Percentiles rank a stretch among this genome's conserved stretches.
phyloP scores from a whole-genome alignment of 2,113 vertebrate species.

The Hippopotamus amphibius region DNA sequence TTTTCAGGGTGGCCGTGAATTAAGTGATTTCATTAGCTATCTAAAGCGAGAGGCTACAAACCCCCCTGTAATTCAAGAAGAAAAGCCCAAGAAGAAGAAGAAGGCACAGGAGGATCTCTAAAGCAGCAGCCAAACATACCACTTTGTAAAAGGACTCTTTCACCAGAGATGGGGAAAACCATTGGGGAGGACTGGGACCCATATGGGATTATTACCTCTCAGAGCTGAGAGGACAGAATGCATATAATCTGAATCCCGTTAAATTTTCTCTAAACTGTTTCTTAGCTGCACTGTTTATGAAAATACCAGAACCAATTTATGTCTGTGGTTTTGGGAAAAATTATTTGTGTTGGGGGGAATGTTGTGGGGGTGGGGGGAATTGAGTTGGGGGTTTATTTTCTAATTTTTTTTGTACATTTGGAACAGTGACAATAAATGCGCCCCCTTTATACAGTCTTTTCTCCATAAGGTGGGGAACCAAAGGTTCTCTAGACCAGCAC shows the following conservation, averaged over 20 bases:
- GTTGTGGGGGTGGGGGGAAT: slow-evolving; percentile 77
- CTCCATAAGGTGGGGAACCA: slow-evolving; percentile 7
- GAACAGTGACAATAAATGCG: slow-evolving; percentile 89
- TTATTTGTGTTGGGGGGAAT: slow-evolving; percentile 79
- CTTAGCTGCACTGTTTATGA: slow-evolving; percentile 89
- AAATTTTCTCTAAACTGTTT: slow-evolving; percentile 85
- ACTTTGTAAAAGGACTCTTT: slow-evolving; percentile 78
- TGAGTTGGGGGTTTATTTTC: slow-evolving; percentile 87
- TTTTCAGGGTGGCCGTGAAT: slow-evolving; percentile 96
- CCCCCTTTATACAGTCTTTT: slow-evolving; percentile 84
- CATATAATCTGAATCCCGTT: slow-evolving; percentile 86
- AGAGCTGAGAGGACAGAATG: slow-evolving; percentile 79
- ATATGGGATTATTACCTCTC: slow-evolving; percentile 70
- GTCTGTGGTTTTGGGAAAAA: slow-evolving; percentile 82
- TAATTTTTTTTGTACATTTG: slow-evolving; percentile 94
- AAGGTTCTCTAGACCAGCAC: not conserved
- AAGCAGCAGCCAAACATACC: slow-evolving; percentile 74
- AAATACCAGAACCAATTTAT: slow-evolving; percentile 87
- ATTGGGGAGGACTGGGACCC: slow-evolving; percentile 80
- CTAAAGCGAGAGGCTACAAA: slow-evolving; percentile 96
- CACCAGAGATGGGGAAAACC: slow-evolving; percentile 72
- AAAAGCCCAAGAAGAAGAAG: slow-evolving; percentile 95
- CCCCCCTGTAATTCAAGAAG: slow-evolving; percentile 91
- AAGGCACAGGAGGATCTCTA: slow-evolving; percentile 92
- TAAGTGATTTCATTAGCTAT: slow-evolving; percentile 96